phyloP scores from a whole-genome alignment of 2,888 invertebrate species.

The Leptinotarsa tumamoca region DNA sequence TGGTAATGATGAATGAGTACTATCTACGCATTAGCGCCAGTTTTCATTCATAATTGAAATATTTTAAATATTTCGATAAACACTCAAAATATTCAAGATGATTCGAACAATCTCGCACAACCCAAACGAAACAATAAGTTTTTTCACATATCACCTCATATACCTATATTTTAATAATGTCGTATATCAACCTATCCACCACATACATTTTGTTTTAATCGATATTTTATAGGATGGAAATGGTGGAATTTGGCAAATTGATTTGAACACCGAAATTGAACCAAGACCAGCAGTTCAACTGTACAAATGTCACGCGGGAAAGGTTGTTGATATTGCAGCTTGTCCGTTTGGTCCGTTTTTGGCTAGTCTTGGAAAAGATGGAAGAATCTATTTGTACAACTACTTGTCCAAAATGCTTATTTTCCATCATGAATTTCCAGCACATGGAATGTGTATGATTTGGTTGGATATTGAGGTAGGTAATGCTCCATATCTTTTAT shows the following conservation, averaged over 20 bases:
- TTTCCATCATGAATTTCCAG: constrained; percentile 72
- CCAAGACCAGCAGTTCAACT: constrained; percentile 66
- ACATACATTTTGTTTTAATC: not conserved
- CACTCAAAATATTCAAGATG: too few relatives aligned
- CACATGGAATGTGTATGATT: constrained; percentile 71
- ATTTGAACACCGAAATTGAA: constrained; percentile 70
- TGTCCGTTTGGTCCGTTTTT: constrained; percentile 79
- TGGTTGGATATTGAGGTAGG: constrained; percentile 80
- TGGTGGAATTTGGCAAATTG: constrained; percentile 84
- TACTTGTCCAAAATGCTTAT: constrained; percentile 73
- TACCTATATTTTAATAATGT: too few relatives aligned
- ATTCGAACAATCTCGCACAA: too few relatives aligned
- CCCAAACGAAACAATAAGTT: too few relatives aligned
- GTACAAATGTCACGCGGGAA: constrained; percentile 82
- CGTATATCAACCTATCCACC: too few relatives aligned
- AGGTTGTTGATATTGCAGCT: constrained; percentile 75
- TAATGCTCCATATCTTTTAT: not conserved
- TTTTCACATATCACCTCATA: too few relatives aligned
- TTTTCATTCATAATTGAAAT: too few relatives aligned
- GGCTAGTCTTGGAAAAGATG: constrained; percentile 79
- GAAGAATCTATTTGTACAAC: constrained; percentile 80
- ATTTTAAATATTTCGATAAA: too few relatives aligned
- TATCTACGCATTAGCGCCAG: too few relatives aligned
- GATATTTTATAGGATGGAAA: constrained; percentile 77
- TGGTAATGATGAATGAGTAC: too few relatives aligned